Conservation (phyloP, 37 sponge, comb jelly and placozoan genomes). For the Hexactinellida sp. region DNA sequence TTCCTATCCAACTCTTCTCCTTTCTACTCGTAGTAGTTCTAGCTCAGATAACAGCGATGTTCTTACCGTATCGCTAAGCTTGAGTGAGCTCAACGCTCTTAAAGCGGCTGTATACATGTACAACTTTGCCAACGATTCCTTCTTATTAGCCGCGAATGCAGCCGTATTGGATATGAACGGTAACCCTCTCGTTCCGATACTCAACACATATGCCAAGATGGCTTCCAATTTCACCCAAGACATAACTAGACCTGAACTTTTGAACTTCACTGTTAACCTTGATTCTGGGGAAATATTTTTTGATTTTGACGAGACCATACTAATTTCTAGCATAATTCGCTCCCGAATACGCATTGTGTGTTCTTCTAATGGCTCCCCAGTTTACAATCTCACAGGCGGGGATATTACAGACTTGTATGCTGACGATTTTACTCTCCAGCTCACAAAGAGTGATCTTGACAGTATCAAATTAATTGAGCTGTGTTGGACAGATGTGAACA, state of each 20-base stretch:
- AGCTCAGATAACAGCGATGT: slow-evolving; percentile 20
- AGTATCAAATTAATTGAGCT: slow-evolving; percentile 48
- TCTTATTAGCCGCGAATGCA: slow-evolving; percentile 31
- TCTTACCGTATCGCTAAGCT: slow-evolving; percentile 36
- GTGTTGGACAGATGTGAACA: slow-evolving; percentile 38
- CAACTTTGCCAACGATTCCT: slow-evolving; percentile 50
- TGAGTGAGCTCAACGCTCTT: slow-evolving; percentile 42
- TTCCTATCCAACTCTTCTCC: slow-evolving; percentile 13
- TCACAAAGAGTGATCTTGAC: slow-evolving; percentile 45
- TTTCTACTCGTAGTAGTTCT: slow-evolving; percentile 23
- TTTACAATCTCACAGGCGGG: slow-evolving; percentile 53
- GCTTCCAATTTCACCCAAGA: slow-evolving; percentile 39
- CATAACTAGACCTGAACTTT: slow-evolving; percentile 39
- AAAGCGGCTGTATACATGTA: slow-evolving; percentile 52
- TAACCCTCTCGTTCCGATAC: slow-evolving; percentile 40
- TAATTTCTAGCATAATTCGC: slow-evolving; percentile 41
- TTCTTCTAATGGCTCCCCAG: slow-evolving; percentile 38
- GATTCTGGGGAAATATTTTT: slow-evolving; percentile 46
- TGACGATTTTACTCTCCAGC: slow-evolving; percentile 33
- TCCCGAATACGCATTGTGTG: slow-evolving; percentile 50
- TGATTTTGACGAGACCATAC: slow-evolving; percentile 66
- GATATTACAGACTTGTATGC: slow-evolving; percentile 34
- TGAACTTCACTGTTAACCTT: slow-evolving; percentile 67
- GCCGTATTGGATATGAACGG: slow-evolving; percentile 63
- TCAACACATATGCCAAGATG: slow-evolving; percentile 27